Base-by-base conservation (phyloP, 2,113 vertebrate species). In the Chiloscyllium plagiosum region DNA sequence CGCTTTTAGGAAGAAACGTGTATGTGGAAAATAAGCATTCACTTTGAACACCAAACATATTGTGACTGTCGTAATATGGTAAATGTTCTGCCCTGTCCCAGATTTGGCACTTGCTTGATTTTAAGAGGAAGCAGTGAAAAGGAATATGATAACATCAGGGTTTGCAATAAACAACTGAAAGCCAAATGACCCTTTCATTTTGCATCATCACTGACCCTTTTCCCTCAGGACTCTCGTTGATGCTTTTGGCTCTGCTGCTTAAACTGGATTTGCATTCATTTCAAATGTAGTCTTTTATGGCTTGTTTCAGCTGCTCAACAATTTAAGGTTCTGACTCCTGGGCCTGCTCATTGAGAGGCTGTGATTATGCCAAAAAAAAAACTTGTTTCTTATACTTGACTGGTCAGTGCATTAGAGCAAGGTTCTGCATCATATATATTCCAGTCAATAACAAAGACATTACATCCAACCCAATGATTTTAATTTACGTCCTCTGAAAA, bases 171-270 rank as follows among this genome's bases (percentile, higher is more conserved):
- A 93, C 66, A 93, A 93, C 66, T 66, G 29, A 93, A 66, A 93
- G n/a, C 15, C 56, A 93, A 93, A 66, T 93, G 56, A 93, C 89
- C 33, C 89, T 66, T 66, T 37, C n/a, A 93, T 93, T 66, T 33
- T 66, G 33, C 89, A 93, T 65, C 65, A 93, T 66, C 17, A 66
- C 22, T 93, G 33, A 66, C 65, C 66, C 65, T 42, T 61, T 66
- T 66, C 89, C 89, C 61, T 61, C 15, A n/a, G 6, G 61, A 33
- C 89, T 66, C 65, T 19, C 66, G 37, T n/a, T 1, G 42, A 47
- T 47, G 42, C 42, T 47, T 47, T 47, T 90, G 87, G 29, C 87
- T 61, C 33, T 90, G 22, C 52, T 66, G 89, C 33, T 19, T 93
- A 19, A 29, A 61, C 13, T 65, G 26, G 13, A 65, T 61, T 61